Base-by-base conservation (phyloP, 2,888 invertebrate genomes). In the Clepsis dumicolana region DNA sequence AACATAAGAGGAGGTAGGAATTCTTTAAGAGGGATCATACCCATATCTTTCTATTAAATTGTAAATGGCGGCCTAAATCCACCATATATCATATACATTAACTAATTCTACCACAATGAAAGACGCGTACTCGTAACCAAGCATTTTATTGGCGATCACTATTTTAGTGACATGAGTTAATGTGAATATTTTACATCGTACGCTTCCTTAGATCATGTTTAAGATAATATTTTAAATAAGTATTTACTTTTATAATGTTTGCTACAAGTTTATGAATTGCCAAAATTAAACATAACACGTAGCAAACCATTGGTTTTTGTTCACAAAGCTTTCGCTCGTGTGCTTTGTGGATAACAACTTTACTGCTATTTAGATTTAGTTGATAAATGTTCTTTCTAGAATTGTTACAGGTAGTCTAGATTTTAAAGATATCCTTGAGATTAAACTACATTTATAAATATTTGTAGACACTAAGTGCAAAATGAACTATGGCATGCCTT, bases 311-410 rank as follows among this genome's bases (percentile, higher is more conserved):
- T 53, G 35, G 82, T 82, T 88, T 82, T 88, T 77, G 87, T 87
- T 81, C 75, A 78, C 70, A 71, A 83, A 82, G 88, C 88, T 80
- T 70, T 71, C 73, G 53, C 60, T 24, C 66, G 57, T 59, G 54
- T 80, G 88, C 87, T 84, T 86, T 78, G 73, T 83, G 67, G 85
- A 84, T 81, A 80, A 88, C 77, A 80, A 80, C 80, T 73, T 53
- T 38, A 10, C 27, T 73, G 44, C 44, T 64, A 64, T 64, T 41
- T 65, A 73, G 44, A 44, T 18, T 2, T 44, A 44, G 18, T 44
- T 16, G 7, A 44, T 41, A 41, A 29, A 21, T 21, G 21, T 48
- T 21, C 21, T 18, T 48, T 10, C 12, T 21, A 48, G 8, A 48
- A 21, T 48, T 48, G 21, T n/a, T 21, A 48, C 12, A 44, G 18